A percentile compares a stretch with the other conserved stretches of the same genome.
phyloP scores from a whole-genome alignment of 92 coral and sea anemone species.

The Phenganax stokvisi region DNA sequence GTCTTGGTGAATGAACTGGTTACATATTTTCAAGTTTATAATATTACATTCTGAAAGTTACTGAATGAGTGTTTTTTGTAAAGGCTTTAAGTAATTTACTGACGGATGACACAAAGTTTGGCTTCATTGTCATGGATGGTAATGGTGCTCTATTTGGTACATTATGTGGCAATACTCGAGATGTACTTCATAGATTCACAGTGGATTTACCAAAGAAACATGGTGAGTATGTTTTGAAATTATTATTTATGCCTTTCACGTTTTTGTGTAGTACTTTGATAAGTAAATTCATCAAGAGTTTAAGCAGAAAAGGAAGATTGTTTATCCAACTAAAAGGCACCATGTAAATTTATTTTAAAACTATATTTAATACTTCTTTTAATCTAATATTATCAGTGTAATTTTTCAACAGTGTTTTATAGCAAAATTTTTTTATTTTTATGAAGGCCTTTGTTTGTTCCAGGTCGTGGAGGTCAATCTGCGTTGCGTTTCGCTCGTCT shows the following conservation, averaged over 20 bases:
- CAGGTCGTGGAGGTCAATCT: conserved; percentile 99
- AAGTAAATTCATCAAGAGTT: background rate
- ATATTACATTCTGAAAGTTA: background rate
- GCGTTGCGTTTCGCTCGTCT: conserved; percentile 97
- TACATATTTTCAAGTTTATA: background rate
- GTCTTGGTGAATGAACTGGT: background rate
- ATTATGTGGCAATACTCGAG: conserved; percentile 90
- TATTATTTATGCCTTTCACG: conserved; percentile 7
- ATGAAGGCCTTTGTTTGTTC: background rate
- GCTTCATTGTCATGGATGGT: conserved; percentile 98
- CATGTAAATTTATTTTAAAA: background rate
- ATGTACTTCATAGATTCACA: conserved; percentile 90
- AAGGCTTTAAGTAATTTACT: conserved; percentile 94
- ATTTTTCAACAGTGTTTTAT: background rate
- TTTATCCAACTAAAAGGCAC: conserved; percentile 27
- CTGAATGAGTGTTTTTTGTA: background rate
- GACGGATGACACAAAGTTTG: conserved; percentile 97
- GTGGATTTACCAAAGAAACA: conserved; percentile 96
- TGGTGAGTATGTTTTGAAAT: conserved; percentile 47
- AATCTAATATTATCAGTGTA: conserved; percentile 1
- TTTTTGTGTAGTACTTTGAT: background rate
- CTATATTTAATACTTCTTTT: conserved; percentile 22
- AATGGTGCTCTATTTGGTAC: conserved; percentile 97
- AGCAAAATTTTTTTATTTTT: background rate
- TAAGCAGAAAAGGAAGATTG: conserved; percentile 27